Base-by-base conservation (phyloP, 2,797 vertebrate species). In the Myotis planiceps region DNA sequence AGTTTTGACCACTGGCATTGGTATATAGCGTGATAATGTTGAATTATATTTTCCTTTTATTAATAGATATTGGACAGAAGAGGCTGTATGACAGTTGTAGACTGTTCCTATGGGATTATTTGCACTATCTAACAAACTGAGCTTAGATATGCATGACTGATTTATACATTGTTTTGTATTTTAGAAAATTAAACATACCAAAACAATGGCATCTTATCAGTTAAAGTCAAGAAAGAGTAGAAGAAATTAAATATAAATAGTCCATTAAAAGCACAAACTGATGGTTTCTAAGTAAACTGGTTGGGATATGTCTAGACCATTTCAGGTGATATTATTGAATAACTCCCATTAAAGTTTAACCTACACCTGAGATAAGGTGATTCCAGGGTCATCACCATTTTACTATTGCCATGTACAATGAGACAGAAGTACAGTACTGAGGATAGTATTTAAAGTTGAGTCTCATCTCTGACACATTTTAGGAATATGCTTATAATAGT, bases 161-260 rank as follows among this genome's bases (percentile, higher is more conserved):
- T 12, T 80, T 53, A 49, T 10, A 34, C 0, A 51, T 2, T 68
- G 18, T 53, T 85, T 87, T 79, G 12, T 32, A 34, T 72, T 53
- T 63, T 69, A 88, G 79, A 53, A 95, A 91, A 82, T 37, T 80
- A 86, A 94, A 88, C 27, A 63, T 7, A 87, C 5, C 14, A 74
- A 5, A 53, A 15, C 7, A 92, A 81, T 60, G 8, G 3, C 10
- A 55, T 81, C 39, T 90, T 34, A 60, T 39, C 27, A 55, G 25
- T 34, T 75, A 92, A 75, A 51, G 7, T 63, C n/a, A 74, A 84
- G 37, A 72, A 37, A 63, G 42, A 90, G 5, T 16, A 7, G 87
- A 90, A 3, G 4, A 6, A 87, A 66, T 37, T 25, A 76, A 95
- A 49, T 78, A 60, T 42, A 84, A 86, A 23, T 14, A 93, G 23